These are phyloP conservation scores for Myopa tessellatipennis DNA, from an alignment of 2,888 invertebrate species.

Conservation along the genomic window DNA sequence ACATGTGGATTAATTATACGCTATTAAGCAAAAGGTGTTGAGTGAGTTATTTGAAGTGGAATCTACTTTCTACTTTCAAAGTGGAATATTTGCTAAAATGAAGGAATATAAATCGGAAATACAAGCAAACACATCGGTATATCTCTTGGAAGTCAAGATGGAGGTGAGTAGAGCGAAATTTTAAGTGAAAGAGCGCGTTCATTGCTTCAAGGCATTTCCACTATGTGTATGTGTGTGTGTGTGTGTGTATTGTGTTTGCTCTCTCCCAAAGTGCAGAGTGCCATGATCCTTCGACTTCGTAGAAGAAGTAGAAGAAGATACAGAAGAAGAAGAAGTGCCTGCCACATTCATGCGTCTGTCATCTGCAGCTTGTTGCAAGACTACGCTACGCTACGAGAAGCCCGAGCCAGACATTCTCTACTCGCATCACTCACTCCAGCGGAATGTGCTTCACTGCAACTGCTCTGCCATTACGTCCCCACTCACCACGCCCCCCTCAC, in stretches of 20 bases:
- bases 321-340: neutral
- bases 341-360: slow-evolving; percentile 21
- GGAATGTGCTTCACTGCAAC: neutral
- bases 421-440: neutral
- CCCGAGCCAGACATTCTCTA: neutral
- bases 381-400: neutral
- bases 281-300: slow-evolving; percentile 17
- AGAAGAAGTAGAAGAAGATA: neutral
- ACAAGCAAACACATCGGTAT: neutral
- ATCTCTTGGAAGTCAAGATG: neutral
- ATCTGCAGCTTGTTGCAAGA: slow-evolving; percentile 7
- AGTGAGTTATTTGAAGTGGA: too few relatives aligned
- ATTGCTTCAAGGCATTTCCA: slow-evolving; percentile 1
- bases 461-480: neutral
- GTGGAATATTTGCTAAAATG: neutral
- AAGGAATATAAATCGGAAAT: neutral
- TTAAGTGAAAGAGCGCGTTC: neutral
- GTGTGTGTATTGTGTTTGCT: neutral
- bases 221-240: slow-evolving; percentile 17
- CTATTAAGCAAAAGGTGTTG: neutral
- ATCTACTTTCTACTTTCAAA: neutral
- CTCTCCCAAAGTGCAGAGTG: slow-evolving; percentile 15
- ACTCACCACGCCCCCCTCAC: neutral
- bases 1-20: neutral
- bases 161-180: neutral